A percentile compares a stretch with the other conserved stretches of the same genome.
These are phyloP conservation scores for Drosophila watanabei DNA, from an alignment of 1,140 invertebrate species.

Conservation along the genomic window DNA sequence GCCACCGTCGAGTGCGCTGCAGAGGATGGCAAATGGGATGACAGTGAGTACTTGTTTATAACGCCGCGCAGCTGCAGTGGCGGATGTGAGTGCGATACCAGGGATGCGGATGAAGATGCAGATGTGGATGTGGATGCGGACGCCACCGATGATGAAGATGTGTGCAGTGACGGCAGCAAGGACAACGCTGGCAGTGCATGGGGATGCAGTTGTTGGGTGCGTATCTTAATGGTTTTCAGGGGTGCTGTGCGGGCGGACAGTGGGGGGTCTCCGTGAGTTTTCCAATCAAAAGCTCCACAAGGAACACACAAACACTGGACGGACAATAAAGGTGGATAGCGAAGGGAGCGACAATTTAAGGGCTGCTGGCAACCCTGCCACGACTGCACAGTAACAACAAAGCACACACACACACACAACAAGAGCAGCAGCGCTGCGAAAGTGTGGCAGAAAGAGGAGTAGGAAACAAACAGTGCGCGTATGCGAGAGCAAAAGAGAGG, in stretches of 20 bases:
- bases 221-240: constrained; percentile 77
- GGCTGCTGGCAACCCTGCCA: constrained; percentile 54
- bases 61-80: constrained; percentile 68
- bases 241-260: constrained; percentile 45
- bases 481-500: constrained; percentile 66
- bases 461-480: constrained; percentile 74
- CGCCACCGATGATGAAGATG: constrained; percentile 49
- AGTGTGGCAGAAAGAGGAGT: constrained; percentile 50
- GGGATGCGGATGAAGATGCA: constrained; percentile 24
- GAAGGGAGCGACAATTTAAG: neutral
- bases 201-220: constrained; percentile 63
- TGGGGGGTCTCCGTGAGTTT: constrained; percentile 31
- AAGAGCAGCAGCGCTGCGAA: constrained; percentile 61
- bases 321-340: constrained; percentile 4
- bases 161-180: constrained; percentile 49
- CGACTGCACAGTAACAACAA: constrained; percentile 65
- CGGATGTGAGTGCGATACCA: constrained; percentile 63
- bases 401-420: constrained; percentile 41
- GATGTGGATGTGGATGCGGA: constrained; percentile 11
- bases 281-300: constrained; percentile 7
- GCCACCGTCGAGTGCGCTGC: constrained; percentile 75
- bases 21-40: constrained; percentile 66
- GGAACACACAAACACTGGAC: constrained; percentile 26
- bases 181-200: constrained; percentile 52
- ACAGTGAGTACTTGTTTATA: constrained; percentile 77